Conservation (phyloP, 2,113 vertebrate genomes). For the Apeltes quadracus region DNA sequence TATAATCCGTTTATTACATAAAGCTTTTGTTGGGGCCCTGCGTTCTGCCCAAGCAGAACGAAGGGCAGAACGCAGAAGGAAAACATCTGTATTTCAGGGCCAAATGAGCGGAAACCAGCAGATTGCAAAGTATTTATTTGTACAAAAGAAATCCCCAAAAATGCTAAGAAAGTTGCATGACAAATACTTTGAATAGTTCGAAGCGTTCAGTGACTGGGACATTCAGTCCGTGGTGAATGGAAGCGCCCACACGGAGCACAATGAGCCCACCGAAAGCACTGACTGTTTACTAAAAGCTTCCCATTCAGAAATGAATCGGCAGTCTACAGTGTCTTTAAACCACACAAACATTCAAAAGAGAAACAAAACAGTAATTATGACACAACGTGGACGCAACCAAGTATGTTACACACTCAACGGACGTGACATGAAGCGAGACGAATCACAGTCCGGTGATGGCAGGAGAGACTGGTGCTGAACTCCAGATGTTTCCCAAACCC, state of each 20-base stretch:
- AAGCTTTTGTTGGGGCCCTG: background rate
- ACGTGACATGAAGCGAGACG: constrained; percentile 8
- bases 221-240: constrained; percentile 65
- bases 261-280: constrained; percentile 32
- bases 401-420: background rate
- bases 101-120: constrained; percentile 22
- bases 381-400: constrained; percentile 12
- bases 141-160: constrained; percentile 57
- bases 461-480: constrained; percentile 22
- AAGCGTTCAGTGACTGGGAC: constrained; percentile 59
- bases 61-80: background rate
- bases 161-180: constrained; percentile 67
- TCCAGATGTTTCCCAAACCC: background rate
- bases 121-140: constrained; percentile 69
- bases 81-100: background rate
- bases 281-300: constrained; percentile 50
- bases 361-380: constrained; percentile 11
- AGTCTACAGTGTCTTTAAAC: constrained; percentile 27
- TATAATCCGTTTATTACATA: background rate
- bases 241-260: constrained; percentile 61
- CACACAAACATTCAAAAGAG: background rate
- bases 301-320: constrained; percentile 42
- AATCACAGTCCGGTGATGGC: constrained; percentile 14
- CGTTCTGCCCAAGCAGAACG: background rate
- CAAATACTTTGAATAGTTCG: constrained; percentile 68